phyloP scores from a whole-genome alignment of 2,888 invertebrate genomes.

The Leptopterna dolabrata region DNA sequence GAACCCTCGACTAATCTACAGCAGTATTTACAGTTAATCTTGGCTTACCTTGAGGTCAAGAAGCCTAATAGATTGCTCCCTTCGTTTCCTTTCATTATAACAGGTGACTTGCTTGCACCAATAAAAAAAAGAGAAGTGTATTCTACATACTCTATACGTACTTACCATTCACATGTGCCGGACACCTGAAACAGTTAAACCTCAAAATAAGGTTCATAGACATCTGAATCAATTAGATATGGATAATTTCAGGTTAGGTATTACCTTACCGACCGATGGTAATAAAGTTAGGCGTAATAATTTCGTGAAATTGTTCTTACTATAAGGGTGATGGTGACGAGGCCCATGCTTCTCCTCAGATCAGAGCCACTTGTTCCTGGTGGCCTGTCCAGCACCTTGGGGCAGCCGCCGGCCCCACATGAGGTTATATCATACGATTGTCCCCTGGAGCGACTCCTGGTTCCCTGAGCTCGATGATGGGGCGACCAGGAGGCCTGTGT shows the following conservation, averaged over 20 bases:
- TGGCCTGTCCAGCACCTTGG: constrained; percentile 71
- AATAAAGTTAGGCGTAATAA: too few relatives aligned
- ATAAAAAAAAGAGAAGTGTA: not conserved
- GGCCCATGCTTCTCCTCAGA: constrained; percentile 53
- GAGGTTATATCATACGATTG: constrained; percentile 94
- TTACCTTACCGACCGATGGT: too few relatives aligned
- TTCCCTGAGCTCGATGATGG: constrained; percentile 57
- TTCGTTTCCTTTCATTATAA: constrained; percentile 44
- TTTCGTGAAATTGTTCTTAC: not conserved
- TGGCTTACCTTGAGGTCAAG: not conserved
- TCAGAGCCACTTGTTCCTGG: constrained; percentile 79
- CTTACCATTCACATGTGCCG: constrained; percentile 42
- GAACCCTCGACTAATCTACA: not conserved
- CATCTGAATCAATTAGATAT: too few relatives aligned
- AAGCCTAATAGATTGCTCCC: constrained; percentile 38
- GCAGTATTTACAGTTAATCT: constrained; percentile 2
- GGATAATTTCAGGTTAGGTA: too few relatives aligned
- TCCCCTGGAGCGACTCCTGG: constrained; percentile 73
- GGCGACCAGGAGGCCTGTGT: constrained; percentile 68
- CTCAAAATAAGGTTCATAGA: too few relatives aligned
- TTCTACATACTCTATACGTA: not conserved
- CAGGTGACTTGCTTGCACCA: not conserved
- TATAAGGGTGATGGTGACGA: constrained; percentile 38
- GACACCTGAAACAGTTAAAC: constrained; percentile 48
- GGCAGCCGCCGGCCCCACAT: constrained; percentile 91